Evolutionary conservation across 2,113 vertebrate genomes (phyloP), one percentile per base, ranked within the genome.

Genomic region (Eonycteris spelaea): DNA sequence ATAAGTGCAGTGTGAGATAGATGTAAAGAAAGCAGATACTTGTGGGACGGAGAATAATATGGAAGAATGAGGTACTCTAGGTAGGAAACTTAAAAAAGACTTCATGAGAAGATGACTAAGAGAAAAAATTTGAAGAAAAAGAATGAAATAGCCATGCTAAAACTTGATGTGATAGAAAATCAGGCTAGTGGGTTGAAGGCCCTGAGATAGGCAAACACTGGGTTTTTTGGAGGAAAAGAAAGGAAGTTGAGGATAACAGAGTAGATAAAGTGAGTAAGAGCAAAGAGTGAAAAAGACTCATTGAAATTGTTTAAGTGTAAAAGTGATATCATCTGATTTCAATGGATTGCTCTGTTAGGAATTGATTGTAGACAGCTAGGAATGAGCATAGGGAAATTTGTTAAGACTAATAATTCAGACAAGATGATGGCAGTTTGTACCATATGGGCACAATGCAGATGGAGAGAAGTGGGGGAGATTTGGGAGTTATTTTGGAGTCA

Each of bases 401-500:
- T 7, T 35, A 35, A 75, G 43, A 83, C 63, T 13, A 7, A 26
- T 30, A 59, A 51, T 74, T 93, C 28, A 78, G 73, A 79, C 11
- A 43, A 65, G 65, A 68, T 80, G 21, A n/a, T 14, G 73, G 35
- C n/a, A 79, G 11, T 3, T 26, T 73, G 59, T 38, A 8, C 15
- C 80, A 67, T 45, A 33, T 51, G 45, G 75, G 30, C 4, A 4
- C 21, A 26, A 30, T 12, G 19, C n/a, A 80, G 74, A 80, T 26
- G 86, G 30, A 71, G 22, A 86, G 13, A 75, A 87, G 45, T 59
- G 26, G 57, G 57, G 48, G 65, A 33, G 61, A 79, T 13, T 71
- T 48, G 57, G 63, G 51, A 77, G 83, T 94, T 88, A 79, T 87
- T 92, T 65, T 83, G 65, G 57, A 95, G 43, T 75, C 24, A 86